Evolutionary conservation across 2,888 invertebrate species (phyloP).

Genomic region (Archips xylosteana): DNA sequence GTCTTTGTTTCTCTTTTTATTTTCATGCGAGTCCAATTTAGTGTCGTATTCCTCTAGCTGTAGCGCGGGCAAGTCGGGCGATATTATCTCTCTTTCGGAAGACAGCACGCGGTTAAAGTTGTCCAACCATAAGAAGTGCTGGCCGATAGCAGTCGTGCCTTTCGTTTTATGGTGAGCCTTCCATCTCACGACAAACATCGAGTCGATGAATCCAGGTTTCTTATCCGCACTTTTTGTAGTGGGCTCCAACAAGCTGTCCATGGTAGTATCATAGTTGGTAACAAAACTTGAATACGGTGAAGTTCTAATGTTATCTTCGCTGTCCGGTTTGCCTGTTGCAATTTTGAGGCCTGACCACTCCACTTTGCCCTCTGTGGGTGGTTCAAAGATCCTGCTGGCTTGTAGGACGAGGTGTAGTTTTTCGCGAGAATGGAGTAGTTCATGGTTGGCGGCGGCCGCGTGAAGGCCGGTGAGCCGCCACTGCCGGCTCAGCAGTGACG

Average conservation of each 20-base stretch:
- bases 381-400: constrained; percentile 62
- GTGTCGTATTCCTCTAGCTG: constrained; percentile 70
- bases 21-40: constrained; percentile 56
- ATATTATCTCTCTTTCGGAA: constrained; percentile 65
- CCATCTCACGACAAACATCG: constrained; percentile 83
- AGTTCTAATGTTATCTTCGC: constrained; percentile 54
- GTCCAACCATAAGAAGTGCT: constrained; percentile 88
- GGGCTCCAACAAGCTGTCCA: constrained; percentile 47
- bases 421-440: constrained; percentile 67
- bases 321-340: constrained; percentile 58
- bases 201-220: constrained; percentile 68
- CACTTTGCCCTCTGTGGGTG: constrained; percentile 59
- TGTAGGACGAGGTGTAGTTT: constrained; percentile 73
- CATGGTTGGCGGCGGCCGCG: constrained; percentile 57
- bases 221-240: constrained; percentile 44
- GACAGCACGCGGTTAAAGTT: constrained; percentile 84
- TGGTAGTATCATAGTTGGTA: constrained; percentile 48
- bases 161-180: constrained; percentile 84
- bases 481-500: constrained; percentile 86
- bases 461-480: constrained; percentile 84
- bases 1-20: constrained; percentile 68
- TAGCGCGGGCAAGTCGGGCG: constrained; percentile 67
- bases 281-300: constrained; percentile 60
- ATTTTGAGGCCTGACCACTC: constrained; percentile 69
- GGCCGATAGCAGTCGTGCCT: constrained; percentile 87